phyloP scores from a whole-genome alignment of 2,797 vertebrate species.

The Lycodopsis pacificus region DNA sequence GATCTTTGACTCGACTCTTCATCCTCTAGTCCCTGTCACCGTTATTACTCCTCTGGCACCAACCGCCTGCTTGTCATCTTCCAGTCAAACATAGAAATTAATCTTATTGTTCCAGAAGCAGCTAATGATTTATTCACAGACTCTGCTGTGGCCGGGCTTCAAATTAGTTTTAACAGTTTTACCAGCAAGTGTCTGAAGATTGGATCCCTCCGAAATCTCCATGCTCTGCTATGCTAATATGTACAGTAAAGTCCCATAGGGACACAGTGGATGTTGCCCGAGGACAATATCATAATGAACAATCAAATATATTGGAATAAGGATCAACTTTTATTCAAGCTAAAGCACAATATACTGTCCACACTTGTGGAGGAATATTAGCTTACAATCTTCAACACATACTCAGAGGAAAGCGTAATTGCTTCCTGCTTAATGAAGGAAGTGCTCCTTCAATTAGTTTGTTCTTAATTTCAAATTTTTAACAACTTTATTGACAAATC shows the following conservation, averaged over 20 bases:
- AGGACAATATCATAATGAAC: slow-evolving; percentile 34
- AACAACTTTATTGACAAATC: neutral
- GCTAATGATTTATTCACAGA: slow-evolving; percentile 78
- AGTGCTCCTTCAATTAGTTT: neutral
- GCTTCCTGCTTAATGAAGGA: neutral
- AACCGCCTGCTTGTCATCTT: slow-evolving; percentile 27
- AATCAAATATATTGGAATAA: slow-evolving; percentile 27
- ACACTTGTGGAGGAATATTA: slow-evolving; percentile 1
- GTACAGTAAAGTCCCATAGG: slow-evolving; percentile 16
- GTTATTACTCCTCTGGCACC: slow-evolving; percentile 39
- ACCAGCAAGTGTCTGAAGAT: slow-evolving; percentile 36
- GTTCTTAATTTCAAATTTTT: neutral
- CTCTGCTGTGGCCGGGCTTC: slow-evolving; percentile 51
- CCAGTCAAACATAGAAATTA: slow-evolving; percentile 44
- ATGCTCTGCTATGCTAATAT: slow-evolving; percentile 35
- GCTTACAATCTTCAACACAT: neutral
- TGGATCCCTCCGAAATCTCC: slow-evolving; percentile 38
- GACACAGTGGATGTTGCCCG: neutral
- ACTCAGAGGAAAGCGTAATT: neutral
- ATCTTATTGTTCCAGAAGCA: slow-evolving; percentile 66
- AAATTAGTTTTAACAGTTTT: slow-evolving; percentile 62
- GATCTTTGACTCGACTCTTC: slow-evolving; percentile 25
- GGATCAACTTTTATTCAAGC: slow-evolving; percentile 7
- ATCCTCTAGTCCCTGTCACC: slow-evolving; percentile 14
- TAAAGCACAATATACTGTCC: slow-evolving; percentile 4